These are phyloP conservation scores for Frankliniella fusca DNA, from an alignment of 2,888 invertebrate genomes.

Conservation along the genomic window DNA sequence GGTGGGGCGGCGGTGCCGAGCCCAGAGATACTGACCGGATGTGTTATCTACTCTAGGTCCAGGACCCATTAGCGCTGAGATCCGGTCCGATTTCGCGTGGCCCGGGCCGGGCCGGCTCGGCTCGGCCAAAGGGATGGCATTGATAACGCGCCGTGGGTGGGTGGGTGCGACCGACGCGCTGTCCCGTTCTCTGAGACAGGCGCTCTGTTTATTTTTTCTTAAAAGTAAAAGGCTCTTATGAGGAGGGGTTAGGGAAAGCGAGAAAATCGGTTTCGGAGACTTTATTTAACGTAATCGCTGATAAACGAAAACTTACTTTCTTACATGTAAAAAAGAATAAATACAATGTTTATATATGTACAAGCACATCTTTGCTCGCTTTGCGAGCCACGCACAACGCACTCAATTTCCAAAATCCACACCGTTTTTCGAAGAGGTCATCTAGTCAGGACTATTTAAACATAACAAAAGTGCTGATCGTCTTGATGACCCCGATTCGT, in stretches of 20 bases:
- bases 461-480: too few species aligned
- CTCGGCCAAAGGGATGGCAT: neutral
- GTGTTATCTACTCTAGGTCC: neutral
- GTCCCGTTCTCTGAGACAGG: neutral
- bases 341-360: neutral
- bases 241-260: neutral
- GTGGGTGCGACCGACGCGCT: neutral
- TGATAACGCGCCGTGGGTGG: neutral
- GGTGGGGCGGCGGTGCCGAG: too few species aligned
- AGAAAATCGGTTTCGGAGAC: neutral
- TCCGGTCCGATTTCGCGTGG: neutral
- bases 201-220: too few species aligned
- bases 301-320: neutral
- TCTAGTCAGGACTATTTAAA: too few species aligned
- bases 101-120: neutral
- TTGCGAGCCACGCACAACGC: neutral
- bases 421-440: too few species aligned
- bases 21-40: neutral
- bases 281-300: neutral
- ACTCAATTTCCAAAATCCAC: too few species aligned
- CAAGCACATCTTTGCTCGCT: neutral
- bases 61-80: neutral
- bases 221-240: too few species aligned
- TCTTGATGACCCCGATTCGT: too few species aligned
- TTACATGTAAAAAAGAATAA: slow-evolving; percentile 24